Base-by-base conservation (phyloP, 2,888 invertebrate genomes). In the Tinea semifulvella region DNA sequence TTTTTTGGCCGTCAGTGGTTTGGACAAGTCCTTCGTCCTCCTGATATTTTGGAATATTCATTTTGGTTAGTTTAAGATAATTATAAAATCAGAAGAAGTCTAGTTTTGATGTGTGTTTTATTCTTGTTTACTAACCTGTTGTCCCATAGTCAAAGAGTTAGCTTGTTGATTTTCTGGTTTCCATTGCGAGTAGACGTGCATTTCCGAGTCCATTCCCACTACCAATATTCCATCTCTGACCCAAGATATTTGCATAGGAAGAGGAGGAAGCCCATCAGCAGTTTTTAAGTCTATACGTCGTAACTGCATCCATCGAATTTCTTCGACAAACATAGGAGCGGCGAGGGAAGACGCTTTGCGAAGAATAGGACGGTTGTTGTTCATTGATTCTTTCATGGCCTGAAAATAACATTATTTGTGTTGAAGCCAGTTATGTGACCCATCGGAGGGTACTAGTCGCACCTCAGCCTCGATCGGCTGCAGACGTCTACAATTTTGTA, bases 161-260 rank as follows among this genome's bases (percentile, higher is more conserved):
- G 61, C 46, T 39, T 68, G 70, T 2, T 63, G 68, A 47, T 73
- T 63, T 49, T 89, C 87, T 0, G 93, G 91, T 59, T 92, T 92
- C 98, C 98, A 99, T 61, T 99, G 99, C 1, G 97, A 96, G 65
- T 98, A 99, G 0, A 99, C 97, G 60, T 98, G 97, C 96, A 99
- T 98, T 68, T 99, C 99, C 2, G 97, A 98, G 65, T 98, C 97
- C 98, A 99, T 98, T 2, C 98, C 99, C 1, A 99, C 97, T 0
- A 99, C 96, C 1, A 99, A 77, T 52, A 99, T 95, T 0, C 98
- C 98, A 61, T 98, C 98, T 17, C 99, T 85, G 1, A 98, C 97
- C 98, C 99, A 99, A 1, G 96, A 96, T 56, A 98, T 92, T 66
- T 98, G 96, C 93, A 98, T 98, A 0, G 99, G 99, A 40, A 99